Conservation (phyloP, 2,797 vertebrate genomes). For the Danionella dracula region DNA sequence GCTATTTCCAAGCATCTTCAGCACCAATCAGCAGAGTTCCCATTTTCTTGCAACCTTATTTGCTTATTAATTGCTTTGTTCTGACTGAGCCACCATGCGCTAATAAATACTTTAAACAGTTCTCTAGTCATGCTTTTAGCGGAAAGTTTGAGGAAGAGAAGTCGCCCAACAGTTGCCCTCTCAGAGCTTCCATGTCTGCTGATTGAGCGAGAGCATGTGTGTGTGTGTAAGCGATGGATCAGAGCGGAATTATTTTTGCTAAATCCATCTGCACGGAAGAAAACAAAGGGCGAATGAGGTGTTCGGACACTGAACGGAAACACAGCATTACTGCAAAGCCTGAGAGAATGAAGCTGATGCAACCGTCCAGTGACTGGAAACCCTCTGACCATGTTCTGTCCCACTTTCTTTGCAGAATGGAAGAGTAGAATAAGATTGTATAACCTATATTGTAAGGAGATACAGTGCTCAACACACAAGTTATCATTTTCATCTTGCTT, state of each 20-base stretch:
- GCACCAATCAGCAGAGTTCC: too few species aligned
- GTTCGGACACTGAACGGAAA: constrained; percentile 25
- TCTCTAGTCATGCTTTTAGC: background rate
- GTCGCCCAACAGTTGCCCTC: background rate
- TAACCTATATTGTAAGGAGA: too few species aligned
- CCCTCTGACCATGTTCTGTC: background rate
- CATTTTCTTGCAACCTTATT: too few species aligned
- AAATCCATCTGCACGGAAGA: constrained; percentile 27
- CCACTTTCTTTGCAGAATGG: too few species aligned
- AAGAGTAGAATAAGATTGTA: too few species aligned
- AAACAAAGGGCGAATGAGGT: constrained; percentile 26
- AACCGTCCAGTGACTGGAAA: constrained; percentile 8
- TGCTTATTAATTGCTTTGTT: too few species aligned
- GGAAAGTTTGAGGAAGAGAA: background rate
- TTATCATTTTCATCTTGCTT: too few species aligned
- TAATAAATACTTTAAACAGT: too few species aligned
- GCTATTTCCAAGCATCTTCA: too few species aligned
- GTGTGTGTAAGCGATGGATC: background rate
- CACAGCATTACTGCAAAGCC: constrained; percentile 31
- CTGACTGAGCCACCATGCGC: too few species aligned
- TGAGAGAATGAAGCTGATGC: constrained; percentile 23
- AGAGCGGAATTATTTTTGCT: constrained; percentile 11
- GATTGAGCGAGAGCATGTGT: constrained; percentile 1
- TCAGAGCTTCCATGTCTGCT: background rate
- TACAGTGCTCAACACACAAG: too few species aligned